These are phyloP conservation scores for Astatoreochromis straeleni DNA, from an alignment of 2,113 vertebrate species.

Conservation along the genomic window DNA sequence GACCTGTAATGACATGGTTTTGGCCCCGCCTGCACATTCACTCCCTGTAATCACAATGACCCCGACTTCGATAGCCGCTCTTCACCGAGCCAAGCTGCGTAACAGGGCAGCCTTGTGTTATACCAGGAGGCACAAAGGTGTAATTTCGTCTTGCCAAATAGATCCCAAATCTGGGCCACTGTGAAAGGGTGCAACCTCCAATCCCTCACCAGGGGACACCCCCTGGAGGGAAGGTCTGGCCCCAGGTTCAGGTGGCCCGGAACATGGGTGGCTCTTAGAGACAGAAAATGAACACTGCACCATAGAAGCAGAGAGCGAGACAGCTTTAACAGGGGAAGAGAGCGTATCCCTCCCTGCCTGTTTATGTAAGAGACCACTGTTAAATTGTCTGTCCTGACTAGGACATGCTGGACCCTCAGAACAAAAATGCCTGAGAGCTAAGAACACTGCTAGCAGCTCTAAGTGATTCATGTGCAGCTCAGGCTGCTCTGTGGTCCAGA, in stretches of 20 bases:
- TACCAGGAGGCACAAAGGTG: neutral
- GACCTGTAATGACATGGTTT: neutral
- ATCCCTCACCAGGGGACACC: neutral
- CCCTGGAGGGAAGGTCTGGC: neutral
- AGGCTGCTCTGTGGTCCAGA: neutral
- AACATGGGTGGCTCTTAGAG: neutral
- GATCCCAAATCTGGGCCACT: neutral
- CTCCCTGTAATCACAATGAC: neutral
- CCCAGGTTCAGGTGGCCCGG: neutral
- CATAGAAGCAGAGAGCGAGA: neutral
- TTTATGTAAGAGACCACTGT: neutral
- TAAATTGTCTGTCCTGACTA: neutral
- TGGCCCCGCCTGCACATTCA: neutral
- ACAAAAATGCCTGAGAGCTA: neutral
- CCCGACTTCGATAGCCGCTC: rapidly evolving
- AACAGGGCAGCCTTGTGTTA: neutral
- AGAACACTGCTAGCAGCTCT: neutral
- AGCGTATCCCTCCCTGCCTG: neutral
- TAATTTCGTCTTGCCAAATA: neutral
- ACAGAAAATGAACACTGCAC: neutral
- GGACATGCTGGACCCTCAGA: neutral
- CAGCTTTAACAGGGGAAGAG: neutral
- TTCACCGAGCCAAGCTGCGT: neutral
- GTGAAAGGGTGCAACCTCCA: neutral
- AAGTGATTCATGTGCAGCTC: neutral